Conservation (phyloP, 2,888 invertebrate genomes). For the Osmoderma eremita region DNA sequence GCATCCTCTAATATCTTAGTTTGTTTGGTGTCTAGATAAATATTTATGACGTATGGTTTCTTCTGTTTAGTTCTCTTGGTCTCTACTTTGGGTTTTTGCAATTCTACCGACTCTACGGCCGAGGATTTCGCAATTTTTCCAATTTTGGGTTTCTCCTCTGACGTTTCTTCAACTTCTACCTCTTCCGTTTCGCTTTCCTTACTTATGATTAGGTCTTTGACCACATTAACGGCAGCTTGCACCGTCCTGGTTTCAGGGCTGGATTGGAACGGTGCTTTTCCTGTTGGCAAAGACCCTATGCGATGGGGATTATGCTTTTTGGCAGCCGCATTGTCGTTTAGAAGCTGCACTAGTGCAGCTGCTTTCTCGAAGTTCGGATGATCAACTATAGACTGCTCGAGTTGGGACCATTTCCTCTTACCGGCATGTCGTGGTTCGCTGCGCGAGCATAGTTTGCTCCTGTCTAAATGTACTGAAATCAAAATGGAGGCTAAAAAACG, state of each 20-base stretch:
- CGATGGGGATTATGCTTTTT: not conserved
- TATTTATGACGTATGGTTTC: constrained; percentile 29
- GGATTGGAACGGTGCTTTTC: not conserved
- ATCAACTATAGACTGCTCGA: constrained; percentile 14
- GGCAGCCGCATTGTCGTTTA: not conserved
- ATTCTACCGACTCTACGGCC: not conserved
- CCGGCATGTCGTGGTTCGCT: constrained; percentile 6
- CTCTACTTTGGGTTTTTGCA: not conserved
- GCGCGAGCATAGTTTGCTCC: not conserved
- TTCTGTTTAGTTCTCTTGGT: not conserved
- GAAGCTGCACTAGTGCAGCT: constrained; percentile 7
- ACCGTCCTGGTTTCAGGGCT: not conserved
- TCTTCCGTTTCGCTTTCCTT: not conserved
- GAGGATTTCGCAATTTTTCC: not conserved
- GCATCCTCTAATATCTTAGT: constrained; percentile 5
- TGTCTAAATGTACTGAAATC: constrained; percentile 2
- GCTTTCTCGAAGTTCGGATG: constrained; percentile 28
- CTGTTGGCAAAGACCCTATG: constrained; percentile 6
- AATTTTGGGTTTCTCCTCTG: not conserved
- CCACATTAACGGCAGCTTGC: constrained; percentile 1
- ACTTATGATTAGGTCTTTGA: not conserved
- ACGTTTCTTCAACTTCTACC: not conserved
- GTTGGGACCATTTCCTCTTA: not conserved
- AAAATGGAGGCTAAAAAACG: not conserved
- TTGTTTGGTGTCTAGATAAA: constrained; percentile 37